These are phyloP conservation scores for Perognathus longimembris DNA, from an alignment of 2,113 vertebrate genomes.

Conservation along the genomic window DNA sequence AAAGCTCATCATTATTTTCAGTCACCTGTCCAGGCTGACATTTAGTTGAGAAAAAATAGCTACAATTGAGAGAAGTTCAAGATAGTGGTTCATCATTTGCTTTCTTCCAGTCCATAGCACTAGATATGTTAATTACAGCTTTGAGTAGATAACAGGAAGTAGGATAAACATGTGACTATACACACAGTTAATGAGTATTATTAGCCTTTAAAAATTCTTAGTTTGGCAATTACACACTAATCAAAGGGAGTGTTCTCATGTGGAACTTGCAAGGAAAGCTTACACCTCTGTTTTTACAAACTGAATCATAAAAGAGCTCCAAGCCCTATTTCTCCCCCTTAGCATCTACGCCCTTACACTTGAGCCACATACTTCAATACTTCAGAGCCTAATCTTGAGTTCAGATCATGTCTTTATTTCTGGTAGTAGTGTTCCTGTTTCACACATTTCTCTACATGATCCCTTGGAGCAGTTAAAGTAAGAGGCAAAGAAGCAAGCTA, in stretches of 20 bases:
- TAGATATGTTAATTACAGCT: constrained; percentile 71
- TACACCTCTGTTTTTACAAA: neutral
- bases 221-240: constrained; percentile 78
- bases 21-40: neutral
- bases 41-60: constrained; percentile 12
- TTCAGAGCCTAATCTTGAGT: neutral
- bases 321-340: no score
- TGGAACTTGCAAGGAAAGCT: neutral
- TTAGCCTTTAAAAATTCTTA: constrained; percentile 80
- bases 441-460: constrained; percentile 32
- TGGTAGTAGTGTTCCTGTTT: neutral
- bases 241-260: constrained; percentile 69
- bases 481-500: constrained; percentile 3
- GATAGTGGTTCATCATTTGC: constrained; percentile 63
- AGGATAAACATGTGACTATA: constrained; percentile 77
- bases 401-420: constrained; percentile 8
- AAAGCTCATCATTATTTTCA: constrained; percentile 29
- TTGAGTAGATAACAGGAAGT: constrained; percentile 74
- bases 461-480: constrained; percentile 6
- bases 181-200: constrained; percentile 77
- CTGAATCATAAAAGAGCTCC: constrained; percentile 23
- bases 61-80: constrained; percentile 49
- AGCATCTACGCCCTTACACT: no score
- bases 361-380: neutral
- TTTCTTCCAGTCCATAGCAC: constrained; percentile 49